Evolutionary conservation across 2,888 invertebrate species (phyloP).

Genomic region (Timandra comae): DNA sequence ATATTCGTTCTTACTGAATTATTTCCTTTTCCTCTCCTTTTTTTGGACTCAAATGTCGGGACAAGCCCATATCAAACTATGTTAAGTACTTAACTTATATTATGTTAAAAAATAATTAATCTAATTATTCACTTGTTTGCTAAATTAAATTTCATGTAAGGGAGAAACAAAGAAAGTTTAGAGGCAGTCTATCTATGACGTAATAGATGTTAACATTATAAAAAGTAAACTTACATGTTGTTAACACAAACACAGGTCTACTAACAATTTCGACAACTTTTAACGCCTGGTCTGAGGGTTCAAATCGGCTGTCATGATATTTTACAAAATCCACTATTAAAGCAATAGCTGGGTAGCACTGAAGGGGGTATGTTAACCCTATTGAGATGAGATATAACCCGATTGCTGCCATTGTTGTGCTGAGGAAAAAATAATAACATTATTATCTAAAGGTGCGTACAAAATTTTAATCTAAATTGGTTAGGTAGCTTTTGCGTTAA

Average conservation of each 20-base stretch:
- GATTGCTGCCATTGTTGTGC: conserved; percentile 33
- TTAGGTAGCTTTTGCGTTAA: neutral
- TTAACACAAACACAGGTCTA: conserved; percentile 37
- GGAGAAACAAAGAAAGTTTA: too few relatives aligned
- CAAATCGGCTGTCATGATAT: conserved; percentile 14
- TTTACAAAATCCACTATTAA: conserved; percentile 39
- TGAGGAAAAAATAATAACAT: conserved; percentile 19
- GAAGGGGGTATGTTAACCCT: conserved; percentile 42
- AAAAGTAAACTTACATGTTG: conserved; percentile 46
- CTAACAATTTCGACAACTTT: conserved; percentile 24
- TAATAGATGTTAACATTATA: too few relatives aligned
- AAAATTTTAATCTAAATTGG: neutral
- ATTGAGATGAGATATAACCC: conserved; percentile 37
- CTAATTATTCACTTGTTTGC: too few relatives aligned
- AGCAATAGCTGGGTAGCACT: conserved; percentile 43
- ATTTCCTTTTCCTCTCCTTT: too few relatives aligned
- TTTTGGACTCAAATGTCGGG: too few relatives aligned
- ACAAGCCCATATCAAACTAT: too few relatives aligned
- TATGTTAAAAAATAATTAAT: too few relatives aligned
- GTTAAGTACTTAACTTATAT: too few relatives aligned
- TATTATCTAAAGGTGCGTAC: neutral
- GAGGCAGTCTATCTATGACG: too few relatives aligned
- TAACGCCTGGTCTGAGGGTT: conserved; percentile 23
- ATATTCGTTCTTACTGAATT: too few relatives aligned
- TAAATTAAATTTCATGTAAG: too few relatives aligned